A percentile compares a stretch with the other conserved stretches of the same genome.
Conservation (phyloP, 1,140 invertebrate species). For the Polypedilum vanderplanki region DNA sequence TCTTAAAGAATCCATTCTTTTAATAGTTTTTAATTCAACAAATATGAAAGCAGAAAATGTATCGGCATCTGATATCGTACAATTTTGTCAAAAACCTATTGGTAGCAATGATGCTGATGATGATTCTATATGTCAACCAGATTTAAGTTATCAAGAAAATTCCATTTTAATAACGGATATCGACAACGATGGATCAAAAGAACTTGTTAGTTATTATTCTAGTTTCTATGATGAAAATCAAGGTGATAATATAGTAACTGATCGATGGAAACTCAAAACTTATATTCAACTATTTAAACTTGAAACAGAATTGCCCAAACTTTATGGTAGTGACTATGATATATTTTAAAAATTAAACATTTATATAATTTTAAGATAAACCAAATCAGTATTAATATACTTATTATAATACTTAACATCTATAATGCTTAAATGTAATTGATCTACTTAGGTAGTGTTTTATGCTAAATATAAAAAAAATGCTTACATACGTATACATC, state of each 20-base stretch:
- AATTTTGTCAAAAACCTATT: constrained; percentile 52
- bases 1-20: constrained; percentile 61
- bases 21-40: constrained; percentile 66
- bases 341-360: neutral
- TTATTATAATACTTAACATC: no score
- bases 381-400: no score
- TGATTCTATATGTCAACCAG: constrained; percentile 60
- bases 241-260: constrained; percentile 42
- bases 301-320: constrained; percentile 59
- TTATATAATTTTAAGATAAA: no score
- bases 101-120: constrained; percentile 40
- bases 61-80: constrained; percentile 62
- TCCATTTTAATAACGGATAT: constrained; percentile 64
- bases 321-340: constrained; percentile 45
- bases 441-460: no score
- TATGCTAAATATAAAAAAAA: no score
- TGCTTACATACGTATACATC: no score
- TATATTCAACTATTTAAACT: constrained; percentile 56
- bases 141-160: constrained; percentile 58
- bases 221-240: constrained; percentile 50
- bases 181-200: constrained; percentile 61
- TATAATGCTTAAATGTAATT: no score
- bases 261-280: constrained; percentile 53
- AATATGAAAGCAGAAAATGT: constrained; percentile 50
- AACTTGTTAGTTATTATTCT: constrained; percentile 65